Base-by-base conservation (phyloP, 2,888 invertebrate species). In the Acheta domesticus region DNA sequence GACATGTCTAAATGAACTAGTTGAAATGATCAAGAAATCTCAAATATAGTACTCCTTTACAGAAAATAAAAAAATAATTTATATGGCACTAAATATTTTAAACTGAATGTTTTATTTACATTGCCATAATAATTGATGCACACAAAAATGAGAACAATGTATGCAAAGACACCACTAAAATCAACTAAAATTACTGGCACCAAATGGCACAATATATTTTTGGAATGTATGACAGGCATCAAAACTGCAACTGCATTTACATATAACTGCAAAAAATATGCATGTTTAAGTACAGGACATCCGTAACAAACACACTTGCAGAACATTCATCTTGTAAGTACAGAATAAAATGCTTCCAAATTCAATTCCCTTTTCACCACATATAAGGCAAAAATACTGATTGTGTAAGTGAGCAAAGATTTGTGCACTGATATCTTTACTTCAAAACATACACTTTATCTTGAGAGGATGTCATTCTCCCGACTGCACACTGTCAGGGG, bases 321-420 rank as follows among this genome's bases (percentile, higher is more conserved):
- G 36, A 36, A 36, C 36, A 36, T 36, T 36, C 36, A 36, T 8
- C 36, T 36, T 5, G 5, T 36, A 36, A 36, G 36, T 36, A 36
- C 8, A 36, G 8, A 36, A 36, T 36, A 36, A 36, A 36, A 36
- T 36, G 36, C 36, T 36, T 36, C 36, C 36, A 36, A 36, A 62
- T 62, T 62, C 62, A 62, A 62, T 62, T 62, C 62, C 62, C 62
- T 62, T n/a, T 62, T n/a, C 14, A 62, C 14, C 62, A 62, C 36
- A 36, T 36, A 62, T n/a, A 62, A 14, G n/a, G 16, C 14, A 62
- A 62, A 62, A 62, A 62, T 62, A 62, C 62, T 62, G 62, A 62
- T 62, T n/a, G n/a, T n/a, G n/a, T 62, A 62, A n/a, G 62, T 62
- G 62, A 62, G 62, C 62, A 62, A 62, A 62, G 62, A 62, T 62